Evolutionary conservation across 2,113 vertebrate species (phyloP).

Genomic region (Sceloporus tristichus): DNA sequence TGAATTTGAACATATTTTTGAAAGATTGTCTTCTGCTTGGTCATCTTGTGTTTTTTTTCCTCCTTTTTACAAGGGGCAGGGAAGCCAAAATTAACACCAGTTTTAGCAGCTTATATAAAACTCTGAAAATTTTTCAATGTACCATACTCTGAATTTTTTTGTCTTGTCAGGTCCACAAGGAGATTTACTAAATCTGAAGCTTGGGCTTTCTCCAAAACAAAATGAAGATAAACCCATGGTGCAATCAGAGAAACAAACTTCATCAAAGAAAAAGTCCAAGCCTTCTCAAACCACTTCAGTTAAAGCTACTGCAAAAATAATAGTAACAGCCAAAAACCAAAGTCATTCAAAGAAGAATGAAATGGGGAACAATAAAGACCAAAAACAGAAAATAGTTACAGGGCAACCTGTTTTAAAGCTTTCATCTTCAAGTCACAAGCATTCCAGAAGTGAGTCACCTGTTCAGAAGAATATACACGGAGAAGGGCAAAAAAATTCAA

Average conservation of each 20-base stretch:
- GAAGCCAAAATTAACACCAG: conserved; percentile 8
- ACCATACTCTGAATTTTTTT: conserved; percentile 53
- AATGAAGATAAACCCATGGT: conserved; percentile 84
- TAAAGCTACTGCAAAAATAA: conserved; percentile 81
- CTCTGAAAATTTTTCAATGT: conserved; percentile 33
- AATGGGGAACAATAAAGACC: conserved; percentile 72
- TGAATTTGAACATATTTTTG: conserved; percentile 1
- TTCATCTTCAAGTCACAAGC: conserved; percentile 67
- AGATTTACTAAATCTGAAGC: conserved; percentile 81
- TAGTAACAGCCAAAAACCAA: conserved; percentile 68
- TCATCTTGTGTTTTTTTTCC: conserved; percentile 14
- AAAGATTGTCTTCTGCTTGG: conserved; percentile 5
- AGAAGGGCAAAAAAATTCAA: conserved; percentile 46
- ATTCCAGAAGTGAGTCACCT: conserved; percentile 70
- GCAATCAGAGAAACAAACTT: conserved; percentile 74
- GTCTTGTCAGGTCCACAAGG: conserved; percentile 80
- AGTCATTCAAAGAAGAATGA: conserved; percentile 74
- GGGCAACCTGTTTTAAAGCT: conserved; percentile 66
- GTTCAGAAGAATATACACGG: conserved; percentile 50
- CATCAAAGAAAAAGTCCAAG: conserved; percentile 85
- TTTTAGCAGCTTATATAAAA: conserved; percentile 18
- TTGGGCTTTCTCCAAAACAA: conserved; percentile 81
- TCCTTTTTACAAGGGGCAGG: not conserved
- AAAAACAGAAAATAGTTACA: conserved; percentile 70
- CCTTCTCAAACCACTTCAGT: conserved; percentile 64